Evolutionary conservation across 2,113 vertebrate species (phyloP).

Genomic region (Laticauda laticaudata): DNA sequence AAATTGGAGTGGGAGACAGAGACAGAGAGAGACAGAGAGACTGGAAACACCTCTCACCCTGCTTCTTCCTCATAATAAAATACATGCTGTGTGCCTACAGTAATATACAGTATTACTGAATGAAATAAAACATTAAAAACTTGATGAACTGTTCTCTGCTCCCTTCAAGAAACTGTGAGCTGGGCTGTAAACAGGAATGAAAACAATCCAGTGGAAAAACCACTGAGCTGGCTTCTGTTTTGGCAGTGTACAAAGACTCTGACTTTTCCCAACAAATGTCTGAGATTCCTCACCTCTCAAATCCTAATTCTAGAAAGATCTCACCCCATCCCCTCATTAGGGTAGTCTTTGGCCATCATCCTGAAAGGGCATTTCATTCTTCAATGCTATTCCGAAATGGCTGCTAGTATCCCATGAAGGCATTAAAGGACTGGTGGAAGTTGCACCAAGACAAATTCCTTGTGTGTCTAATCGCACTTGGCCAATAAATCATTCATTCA

Average conservation of each 20-base stretch:
- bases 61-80: constrained; percentile 2
- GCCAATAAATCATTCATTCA: no score
- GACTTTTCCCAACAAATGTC: neutral
- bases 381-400: neutral
- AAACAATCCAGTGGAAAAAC: constrained; percentile 8
- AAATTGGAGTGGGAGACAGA: no score
- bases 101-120: neutral
- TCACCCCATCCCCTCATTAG: neutral
- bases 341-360: neutral
- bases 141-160: neutral
- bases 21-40: no score
- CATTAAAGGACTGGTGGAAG: neutral
- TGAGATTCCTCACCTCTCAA: neutral
- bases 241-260: neutral
- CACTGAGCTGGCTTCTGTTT: neutral
- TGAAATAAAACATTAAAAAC: neutral
- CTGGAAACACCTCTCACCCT: neutral
- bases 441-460: no score
- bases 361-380: neutral
- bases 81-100: neutral
- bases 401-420: neutral
- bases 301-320: neutral
- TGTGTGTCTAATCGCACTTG: no score
- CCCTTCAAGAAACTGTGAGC: neutral
- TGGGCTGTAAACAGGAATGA: neutral